Conservation (phyloP, 2,797 vertebrate genomes). For the Masticophis lateralis region DNA sequence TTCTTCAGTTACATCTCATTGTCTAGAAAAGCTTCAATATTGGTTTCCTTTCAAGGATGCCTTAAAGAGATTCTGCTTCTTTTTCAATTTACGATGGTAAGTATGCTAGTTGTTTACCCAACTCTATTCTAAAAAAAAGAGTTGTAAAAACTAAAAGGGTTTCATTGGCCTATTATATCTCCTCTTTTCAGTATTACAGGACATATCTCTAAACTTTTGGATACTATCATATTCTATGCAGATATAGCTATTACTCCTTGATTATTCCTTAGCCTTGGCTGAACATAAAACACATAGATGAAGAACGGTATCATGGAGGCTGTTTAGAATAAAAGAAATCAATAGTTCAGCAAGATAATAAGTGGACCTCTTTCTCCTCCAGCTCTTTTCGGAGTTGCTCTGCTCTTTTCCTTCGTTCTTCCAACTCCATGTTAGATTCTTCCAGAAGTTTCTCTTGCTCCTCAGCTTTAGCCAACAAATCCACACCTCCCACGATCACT, state of each 20-base stretch:
- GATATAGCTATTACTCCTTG: background rate
- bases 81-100: background rate
- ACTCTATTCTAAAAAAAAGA: background rate
- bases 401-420: conserved; percentile 89
- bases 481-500: conserved; percentile 97
- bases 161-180: background rate
- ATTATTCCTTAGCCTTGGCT: fast-evolving
- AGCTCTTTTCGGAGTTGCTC: conserved; percentile 94
- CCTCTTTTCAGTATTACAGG: background rate
- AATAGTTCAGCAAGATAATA: background rate
- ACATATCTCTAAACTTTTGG: background rate
- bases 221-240: background rate
- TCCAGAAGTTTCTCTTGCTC: conserved; percentile 97
- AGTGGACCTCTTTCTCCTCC: conserved; percentile 93
- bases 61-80: background rate
- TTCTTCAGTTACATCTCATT: background rate
- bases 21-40: background rate
- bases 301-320: fast-evolving
- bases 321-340: background rate
- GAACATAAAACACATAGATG: fast-evolving
- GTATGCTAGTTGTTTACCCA: background rate
- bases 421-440: conserved; percentile 96
- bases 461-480: conserved; percentile 96
- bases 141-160: background rate
- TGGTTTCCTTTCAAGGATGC: background rate